Evolutionary conservation across 2,113 vertebrate genomes (phyloP), one percentile per base, ranked within the genome.

Genomic region (Diphyllodes magnificus): DNA sequence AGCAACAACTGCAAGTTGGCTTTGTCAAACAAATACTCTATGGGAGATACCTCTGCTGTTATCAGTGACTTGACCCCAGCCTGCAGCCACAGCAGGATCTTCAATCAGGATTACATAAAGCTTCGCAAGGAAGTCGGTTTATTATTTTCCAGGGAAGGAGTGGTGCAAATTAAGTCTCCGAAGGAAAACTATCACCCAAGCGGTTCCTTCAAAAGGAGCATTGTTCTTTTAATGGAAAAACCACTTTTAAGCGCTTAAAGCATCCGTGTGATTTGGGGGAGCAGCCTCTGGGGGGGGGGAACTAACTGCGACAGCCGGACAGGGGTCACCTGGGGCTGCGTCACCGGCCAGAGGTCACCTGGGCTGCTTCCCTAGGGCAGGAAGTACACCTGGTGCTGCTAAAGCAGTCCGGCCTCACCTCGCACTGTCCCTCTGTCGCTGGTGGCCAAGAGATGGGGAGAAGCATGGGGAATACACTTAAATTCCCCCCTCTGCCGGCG

Each of bases 381-480:
- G 8, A 25, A 3, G 10, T 0, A 8, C 49, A 4, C 6, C 51
- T 14, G n/a, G 15, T 28, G 53, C 57, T 71, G 53, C 37, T 10
- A 10, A 22, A 47, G 40, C 0, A 0, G 5, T 2, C 56, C 11
- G 61, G 42, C 63, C 15, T 56, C 82, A 10, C 7, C 24, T 4
- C 47, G 28, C 51, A 10, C n/a, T 2, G 1, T 31, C 33, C 20
- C 13, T 23, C n/a, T 8, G 2, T 6, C 2, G 0, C 63, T n/a
- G 66, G 10, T 2, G 1, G 68, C 53, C 31, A 6, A 8, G 45
- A 31, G 35, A 54, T 17, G 24, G 20, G 42, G 28, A 15, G 47
- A 21, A 16, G 13, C 53, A 3, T 3, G 23, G 9, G 12, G 57
- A 39, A 12, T 13, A 13, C 33, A 7, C 16, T 30, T 10, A 4